Conservation (phyloP, 2,113 vertebrate species). For the Ophthalmolycus amberensis region DNA sequence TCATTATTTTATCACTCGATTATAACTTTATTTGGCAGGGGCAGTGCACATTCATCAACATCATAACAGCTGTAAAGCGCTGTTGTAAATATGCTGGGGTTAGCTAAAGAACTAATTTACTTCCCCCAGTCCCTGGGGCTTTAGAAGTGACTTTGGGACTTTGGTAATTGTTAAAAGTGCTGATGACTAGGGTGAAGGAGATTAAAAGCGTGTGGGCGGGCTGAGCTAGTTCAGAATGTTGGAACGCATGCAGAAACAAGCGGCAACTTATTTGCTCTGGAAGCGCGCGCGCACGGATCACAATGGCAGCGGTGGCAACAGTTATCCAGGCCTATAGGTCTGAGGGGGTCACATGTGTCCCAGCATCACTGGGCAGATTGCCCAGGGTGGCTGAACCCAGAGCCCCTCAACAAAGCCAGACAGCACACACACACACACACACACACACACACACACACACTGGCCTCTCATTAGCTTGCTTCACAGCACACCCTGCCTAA, state of each 20-base stretch:
- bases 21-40: constrained; percentile 73
- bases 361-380: constrained; percentile 70
- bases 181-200: constrained; percentile 67
- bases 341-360: constrained; percentile 74
- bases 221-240: constrained; percentile 40
- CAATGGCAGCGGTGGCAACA: constrained; percentile 38
- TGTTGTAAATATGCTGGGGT: constrained; percentile 72
- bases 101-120: constrained; percentile 71
- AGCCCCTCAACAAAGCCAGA: constrained; percentile 56
- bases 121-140: constrained; percentile 32
- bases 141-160: constrained; percentile 73
- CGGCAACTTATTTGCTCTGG: constrained; percentile 12
- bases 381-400: constrained; percentile 66
- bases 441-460: constrained; percentile 28
- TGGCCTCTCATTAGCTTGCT: constrained; percentile 78
- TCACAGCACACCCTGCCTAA: constrained; percentile 73
- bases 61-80: constrained; percentile 64
- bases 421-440: constrained; percentile 10
- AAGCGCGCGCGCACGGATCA: background rate
- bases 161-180: constrained; percentile 74
- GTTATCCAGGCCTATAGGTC: constrained; percentile 66
- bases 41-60: constrained; percentile 71
- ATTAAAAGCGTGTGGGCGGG: constrained; percentile 60
- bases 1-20: constrained; percentile 76
- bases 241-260: constrained; percentile 38